Evolutionary conservation across 2,888 invertebrate genomes (phyloP), one percentile per base, ranked within the genome.

Genomic region (Molorchus minor): DNA sequence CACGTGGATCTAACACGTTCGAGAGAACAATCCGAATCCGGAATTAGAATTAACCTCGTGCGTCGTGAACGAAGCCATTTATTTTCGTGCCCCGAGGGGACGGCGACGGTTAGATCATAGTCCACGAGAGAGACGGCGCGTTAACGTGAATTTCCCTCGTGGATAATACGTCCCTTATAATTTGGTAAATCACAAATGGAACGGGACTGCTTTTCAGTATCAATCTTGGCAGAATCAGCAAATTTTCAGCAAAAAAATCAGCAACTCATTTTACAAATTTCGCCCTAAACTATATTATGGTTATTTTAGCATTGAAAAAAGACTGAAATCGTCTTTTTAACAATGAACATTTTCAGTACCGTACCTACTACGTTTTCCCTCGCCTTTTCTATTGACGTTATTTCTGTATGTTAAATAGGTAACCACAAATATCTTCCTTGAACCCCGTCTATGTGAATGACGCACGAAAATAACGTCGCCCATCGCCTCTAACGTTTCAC

Each of bases 391-490:
- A n/a, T n/a, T n/a, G n/a, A n/a, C n/a, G n/a, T n/a, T n/a, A n/a
- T n/a, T n/a, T n/a, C n/a, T n/a, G n/a, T n/a, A n/a, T n/a, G n/a
- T n/a, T n/a, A n/a, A n/a, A n/a, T n/a, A n/a, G n/a, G n/a, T n/a
- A n/a, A n/a, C n/a, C n/a, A n/a, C n/a, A n/a, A n/a, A 25, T 4
- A 25, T 8, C 25, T 25, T 25, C 8, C 8, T 25, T 8, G 8
- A 25, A 19, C 41, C 10, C 41, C 41, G 41, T 12, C 20, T 12
- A 41, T 41, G 41, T 2, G 16, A 4, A 1, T 17, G 40, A 40
- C 16, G 16, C 20, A n/a, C 41, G 19, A 41, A n/a, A n/a, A 41
- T 41, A 41, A 41, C 17, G 41, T 41, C 20, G 41, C 19, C 2
- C 17, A 41, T 12, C n/a, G 25, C 33, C 33, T 10, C 16, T 33